Base-by-base conservation (phyloP, 2,797 vertebrate genomes). In the Leucoraja ocellata region DNA sequence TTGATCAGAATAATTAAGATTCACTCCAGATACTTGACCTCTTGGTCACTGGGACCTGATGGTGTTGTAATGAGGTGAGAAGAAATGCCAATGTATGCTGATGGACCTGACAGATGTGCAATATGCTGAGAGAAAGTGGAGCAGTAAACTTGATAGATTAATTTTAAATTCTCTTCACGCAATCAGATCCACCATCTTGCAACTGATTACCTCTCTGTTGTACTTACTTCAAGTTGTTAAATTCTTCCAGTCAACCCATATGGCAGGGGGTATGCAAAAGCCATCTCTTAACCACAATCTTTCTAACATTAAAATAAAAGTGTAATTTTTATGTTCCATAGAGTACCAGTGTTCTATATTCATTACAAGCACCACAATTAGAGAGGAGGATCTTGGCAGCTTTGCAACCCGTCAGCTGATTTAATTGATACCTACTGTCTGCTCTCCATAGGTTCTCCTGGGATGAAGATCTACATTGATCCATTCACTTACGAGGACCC, bases 381-480 rank as follows among this genome's bases (percentile, higher is more conserved):
- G 36, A 92, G 7, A 39, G 21, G 63, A 74, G 39, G 36, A 23
- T 54, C 68, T 54, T 84, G 21, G 46, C 21, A 58, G 83, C 58
- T 25, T 74, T 74, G 73, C 39, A 68, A 73, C 74, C 23, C 58
- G 90, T 39, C 39, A 92, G 65, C 36, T 92, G 39, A 73, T 54
- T 92, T 92, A 71, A 92, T 71, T 92, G 90, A 92, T 92, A 32
- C 76, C 83, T 93, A 91, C 73, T 80, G 61, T 86, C 54, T 94
- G 93, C 74, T 94, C 93, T 93, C 58, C 95, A 71, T 96, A 97
- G 98, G 98, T 91, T 99, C 98, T 92, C 98, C 98, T 91, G 99
- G 99, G 95, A 99, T 99, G 98, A 99, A 99, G 97, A 99, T 99
- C 96, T 99, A 99, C 97, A 99, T 99, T 0, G 99, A 99, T 95